Percentiles rank a stretch among this genome's conserved stretches.
Evolutionary conservation across 2,888 invertebrate species (phyloP).

Genomic region (Pantelozetes paolii): DNA sequence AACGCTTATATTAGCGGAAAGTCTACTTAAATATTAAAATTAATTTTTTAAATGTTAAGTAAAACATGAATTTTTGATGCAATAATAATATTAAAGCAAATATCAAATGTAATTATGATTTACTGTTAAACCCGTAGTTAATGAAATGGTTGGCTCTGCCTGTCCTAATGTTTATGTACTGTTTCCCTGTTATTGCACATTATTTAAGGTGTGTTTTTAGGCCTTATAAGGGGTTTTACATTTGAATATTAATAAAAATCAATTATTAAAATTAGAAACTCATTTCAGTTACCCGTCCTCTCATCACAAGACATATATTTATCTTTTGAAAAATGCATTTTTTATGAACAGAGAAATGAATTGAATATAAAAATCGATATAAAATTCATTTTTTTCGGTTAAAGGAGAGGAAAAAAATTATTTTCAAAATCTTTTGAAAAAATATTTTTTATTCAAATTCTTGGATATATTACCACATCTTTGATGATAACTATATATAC

Average conservation of each 20-base stretch:
- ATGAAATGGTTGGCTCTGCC: background rate
- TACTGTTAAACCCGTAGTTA: no score
- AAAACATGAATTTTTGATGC: background rate
- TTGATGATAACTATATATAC: background rate
- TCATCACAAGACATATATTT: background rate
- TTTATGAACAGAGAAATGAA: background rate
- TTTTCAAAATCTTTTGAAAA: background rate
- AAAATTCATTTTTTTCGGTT: background rate
- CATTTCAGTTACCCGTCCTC: background rate
- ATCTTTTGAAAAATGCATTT: background rate
- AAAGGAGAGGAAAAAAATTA: background rate
- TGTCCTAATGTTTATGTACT: no score
- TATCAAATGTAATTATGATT: background rate
- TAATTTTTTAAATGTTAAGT: background rate
- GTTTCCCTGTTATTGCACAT: background rate
- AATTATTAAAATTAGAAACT: conserved; percentile 19
- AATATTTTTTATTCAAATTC: background rate
- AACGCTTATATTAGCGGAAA: no score
- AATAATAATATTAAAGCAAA: background rate
- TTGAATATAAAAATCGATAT: background rate
- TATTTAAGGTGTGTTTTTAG: conserved; percentile 10
- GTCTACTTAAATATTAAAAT: background rate
- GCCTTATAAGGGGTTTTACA: background rate
- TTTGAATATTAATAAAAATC: no score
- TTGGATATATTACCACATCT: background rate